Percentiles rank a stretch among this genome's conserved stretches.
Evolutionary conservation across 2,113 vertebrate genomes (phyloP).

Genomic region (Antechinus stuartii): DNA sequence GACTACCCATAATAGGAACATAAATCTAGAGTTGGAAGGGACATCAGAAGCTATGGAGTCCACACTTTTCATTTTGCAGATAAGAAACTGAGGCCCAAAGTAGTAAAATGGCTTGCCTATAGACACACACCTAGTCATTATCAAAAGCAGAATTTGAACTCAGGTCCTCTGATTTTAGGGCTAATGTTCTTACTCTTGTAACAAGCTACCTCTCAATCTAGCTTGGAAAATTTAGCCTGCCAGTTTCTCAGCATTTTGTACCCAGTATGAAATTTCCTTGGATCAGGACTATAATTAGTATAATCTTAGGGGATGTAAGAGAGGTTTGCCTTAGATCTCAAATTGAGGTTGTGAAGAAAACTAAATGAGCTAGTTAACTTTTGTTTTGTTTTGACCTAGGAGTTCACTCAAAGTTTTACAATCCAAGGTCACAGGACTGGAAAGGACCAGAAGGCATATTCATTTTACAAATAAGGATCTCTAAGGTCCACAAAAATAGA

Average conservation of each 20-base stretch:
- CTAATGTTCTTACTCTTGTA: not conserved
- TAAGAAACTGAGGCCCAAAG: not conserved
- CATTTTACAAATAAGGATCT: not conserved
- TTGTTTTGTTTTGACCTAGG: not conserved
- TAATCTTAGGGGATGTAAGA: not conserved
- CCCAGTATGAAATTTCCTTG: not conserved
- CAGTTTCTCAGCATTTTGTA: not conserved
- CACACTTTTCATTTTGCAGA: not conserved
- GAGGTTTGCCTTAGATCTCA: not conserved
- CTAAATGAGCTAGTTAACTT: not conserved
- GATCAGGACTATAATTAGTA: not conserved
- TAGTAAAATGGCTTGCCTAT: not conserved
- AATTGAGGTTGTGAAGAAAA: not conserved
- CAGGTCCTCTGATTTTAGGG: not conserved
- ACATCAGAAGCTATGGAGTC: not conserved
- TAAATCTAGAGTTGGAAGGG: not conserved
- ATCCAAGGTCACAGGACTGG: not conserved
- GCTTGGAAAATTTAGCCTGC: not conserved
- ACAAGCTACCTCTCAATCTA: not conserved
- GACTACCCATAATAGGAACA: not conserved
- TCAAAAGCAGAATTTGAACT: not conserved
- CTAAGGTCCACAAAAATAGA: not conserved
- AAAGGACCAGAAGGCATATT: not conserved
- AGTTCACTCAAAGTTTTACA: not conserved
- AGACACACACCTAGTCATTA: not conserved